phyloP scores from a whole-genome alignment of 2,113 vertebrate species.

The Marmota monax region DNA sequence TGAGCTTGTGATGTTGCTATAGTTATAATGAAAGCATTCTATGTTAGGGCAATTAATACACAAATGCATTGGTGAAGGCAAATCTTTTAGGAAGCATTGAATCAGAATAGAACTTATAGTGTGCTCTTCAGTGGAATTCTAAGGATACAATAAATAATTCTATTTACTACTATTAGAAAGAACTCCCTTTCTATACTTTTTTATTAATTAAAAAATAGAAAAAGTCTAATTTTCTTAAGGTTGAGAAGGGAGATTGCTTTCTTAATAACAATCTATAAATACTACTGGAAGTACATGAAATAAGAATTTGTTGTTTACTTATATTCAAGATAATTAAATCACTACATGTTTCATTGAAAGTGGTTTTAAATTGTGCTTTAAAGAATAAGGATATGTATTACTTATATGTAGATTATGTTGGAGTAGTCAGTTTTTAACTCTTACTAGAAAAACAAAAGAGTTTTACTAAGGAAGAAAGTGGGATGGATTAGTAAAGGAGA shows the following conservation, averaged over 20 bases:
- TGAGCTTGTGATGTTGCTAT: not conserved
- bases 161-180: slow-evolving; percentile 34
- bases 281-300: not conserved
- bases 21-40: slow-evolving; percentile 36
- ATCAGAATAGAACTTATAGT: not conserved
- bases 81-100: not conserved
- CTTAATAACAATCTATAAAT: slow-evolving; percentile 23
- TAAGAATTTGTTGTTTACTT: not conserved
- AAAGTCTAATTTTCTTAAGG: slow-evolving; percentile 11
- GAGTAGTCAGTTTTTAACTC: not conserved
- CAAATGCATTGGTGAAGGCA: slow-evolving; percentile 16
- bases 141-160: not conserved
- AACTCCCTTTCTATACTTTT: not conserved
- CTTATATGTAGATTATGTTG: not conserved
- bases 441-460: not conserved
- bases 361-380: slow-evolving; percentile 49
- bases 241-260: not conserved
- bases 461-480: not conserved
- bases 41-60: not conserved
- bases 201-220: slow-evolving; percentile 4
- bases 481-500: not conserved
- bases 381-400: not conserved
- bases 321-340: slow-evolving; percentile 27
- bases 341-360: not conserved
- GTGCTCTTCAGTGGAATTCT: not conserved